Evolutionary conservation across 2,888 invertebrate species (phyloP).

Genomic region (Ceramica pisi): DNA sequence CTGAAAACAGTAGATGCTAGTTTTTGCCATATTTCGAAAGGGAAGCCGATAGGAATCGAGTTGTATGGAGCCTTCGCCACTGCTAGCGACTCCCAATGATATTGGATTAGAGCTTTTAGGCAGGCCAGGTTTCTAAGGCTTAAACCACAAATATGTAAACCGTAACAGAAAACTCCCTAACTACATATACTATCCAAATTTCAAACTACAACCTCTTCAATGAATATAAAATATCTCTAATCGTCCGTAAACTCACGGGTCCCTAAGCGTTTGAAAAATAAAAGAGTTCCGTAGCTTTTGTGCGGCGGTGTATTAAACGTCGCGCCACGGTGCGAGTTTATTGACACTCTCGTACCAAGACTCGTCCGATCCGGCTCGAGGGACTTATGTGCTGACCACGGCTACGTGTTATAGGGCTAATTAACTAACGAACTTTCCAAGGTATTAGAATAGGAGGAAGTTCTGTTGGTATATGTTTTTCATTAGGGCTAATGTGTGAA

Average conservation of each 20-base stretch:
- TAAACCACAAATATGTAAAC: no score
- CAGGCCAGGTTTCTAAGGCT: no score
- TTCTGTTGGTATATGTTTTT: background rate
- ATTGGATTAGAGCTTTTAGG: no score
- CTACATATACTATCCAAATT: background rate
- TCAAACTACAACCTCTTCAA: conserved; percentile 8
- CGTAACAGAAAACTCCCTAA: no score
- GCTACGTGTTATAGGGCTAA: conserved; percentile 41
- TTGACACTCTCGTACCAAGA: conserved; percentile 65
- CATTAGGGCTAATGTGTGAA: conserved; percentile 29
- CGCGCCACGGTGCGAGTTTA: conserved; percentile 58
- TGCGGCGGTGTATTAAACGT: conserved; percentile 68
- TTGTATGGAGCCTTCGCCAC: no score
- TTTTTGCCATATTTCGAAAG: no score
- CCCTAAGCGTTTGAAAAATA: conserved; percentile 70
- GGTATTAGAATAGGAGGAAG: conserved; percentile 30
- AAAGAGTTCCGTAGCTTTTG: conserved; percentile 68
- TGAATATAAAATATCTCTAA: conserved; percentile 48
- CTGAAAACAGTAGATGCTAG: no score
- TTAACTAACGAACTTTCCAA: conserved; percentile 58
- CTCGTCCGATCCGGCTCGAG: conserved; percentile 2
- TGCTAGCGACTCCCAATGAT: no score
- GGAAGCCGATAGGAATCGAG: no score
- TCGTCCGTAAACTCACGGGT: conserved; percentile 58
- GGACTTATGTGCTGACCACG: conserved; percentile 49